Evolutionary conservation across 2,797 vertebrate species (phyloP).

Genomic region (Martes flavigula): DNA sequence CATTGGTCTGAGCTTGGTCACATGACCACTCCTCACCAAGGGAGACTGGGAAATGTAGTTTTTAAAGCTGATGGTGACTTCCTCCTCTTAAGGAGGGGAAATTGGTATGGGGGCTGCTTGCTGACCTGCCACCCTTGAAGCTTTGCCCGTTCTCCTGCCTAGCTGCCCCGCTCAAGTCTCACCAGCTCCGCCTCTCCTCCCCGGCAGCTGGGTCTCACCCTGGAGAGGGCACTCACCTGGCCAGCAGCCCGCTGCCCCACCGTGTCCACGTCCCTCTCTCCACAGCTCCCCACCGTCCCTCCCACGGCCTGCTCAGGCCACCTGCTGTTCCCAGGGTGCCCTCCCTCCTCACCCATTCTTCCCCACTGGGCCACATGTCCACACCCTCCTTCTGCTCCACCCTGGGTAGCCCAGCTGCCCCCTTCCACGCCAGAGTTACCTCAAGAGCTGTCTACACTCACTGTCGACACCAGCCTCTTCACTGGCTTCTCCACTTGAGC

Average conservation of each 20-base stretch:
- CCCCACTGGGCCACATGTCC: background rate
- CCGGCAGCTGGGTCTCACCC: background rate
- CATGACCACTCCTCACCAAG: background rate
- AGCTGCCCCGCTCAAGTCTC: too few relatives aligned
- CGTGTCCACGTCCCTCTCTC: background rate
- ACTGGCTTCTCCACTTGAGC: background rate
- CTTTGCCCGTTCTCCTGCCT: background rate
- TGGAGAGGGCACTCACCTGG: background rate
- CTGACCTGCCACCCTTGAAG: background rate
- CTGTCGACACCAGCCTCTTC: background rate
- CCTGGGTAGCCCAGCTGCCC: background rate
- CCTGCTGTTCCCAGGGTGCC: too few relatives aligned
- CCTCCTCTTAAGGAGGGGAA: background rate
- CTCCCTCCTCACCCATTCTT: background rate
- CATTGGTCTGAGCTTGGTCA: background rate
- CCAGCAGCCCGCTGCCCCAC: background rate
- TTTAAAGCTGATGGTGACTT: fast-evolving
- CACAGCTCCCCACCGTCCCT: background rate
- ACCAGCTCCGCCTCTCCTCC: background rate
- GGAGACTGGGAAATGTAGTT: background rate
- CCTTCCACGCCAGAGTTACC: background rate
- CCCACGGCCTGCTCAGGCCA: background rate
- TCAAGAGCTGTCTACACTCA: background rate
- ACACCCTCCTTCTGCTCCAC: background rate
- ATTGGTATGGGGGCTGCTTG: fast-evolving